Evolutionary conservation across 2,797 vertebrate species (phyloP).

Genomic region (Chiloscyllium punctatum): DNA sequence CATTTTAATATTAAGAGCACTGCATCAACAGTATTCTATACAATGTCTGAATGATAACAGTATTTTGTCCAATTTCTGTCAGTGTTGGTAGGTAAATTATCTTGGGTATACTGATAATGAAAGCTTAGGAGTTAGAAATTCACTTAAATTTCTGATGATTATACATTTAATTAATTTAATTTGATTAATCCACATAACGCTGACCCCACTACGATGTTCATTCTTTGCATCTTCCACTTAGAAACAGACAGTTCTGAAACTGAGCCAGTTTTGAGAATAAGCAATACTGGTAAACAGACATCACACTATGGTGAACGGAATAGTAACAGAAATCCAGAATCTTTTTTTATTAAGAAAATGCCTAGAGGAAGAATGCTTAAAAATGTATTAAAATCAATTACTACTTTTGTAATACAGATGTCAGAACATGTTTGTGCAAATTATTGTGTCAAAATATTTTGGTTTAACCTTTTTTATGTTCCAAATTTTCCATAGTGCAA

Average conservation of each 20-base stretch:
- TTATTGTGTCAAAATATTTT: constrained; percentile 22
- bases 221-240: constrained; percentile 43
- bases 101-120: neutral
- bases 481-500: constrained; percentile 29
- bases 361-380: neutral
- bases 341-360: constrained; percentile 16
- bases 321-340: neutral
- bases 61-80: neutral
- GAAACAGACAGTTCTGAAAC: constrained; percentile 43
- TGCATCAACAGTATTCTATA: neutral
- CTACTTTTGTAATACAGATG: constrained; percentile 35
- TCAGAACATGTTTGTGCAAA: constrained; percentile 31
- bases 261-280: constrained; percentile 12
- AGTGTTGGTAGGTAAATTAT: neutral
- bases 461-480: constrained; percentile 15
- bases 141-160: neutral
- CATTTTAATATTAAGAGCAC: neutral
- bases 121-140: neutral
- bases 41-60: neutral
- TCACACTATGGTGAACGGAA: neutral
- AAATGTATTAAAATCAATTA: neutral
- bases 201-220: neutral
- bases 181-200: neutral
- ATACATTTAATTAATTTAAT: neutral
- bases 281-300: constrained; percentile 15